Evolutionary conservation across 2,113 vertebrate genomes (phyloP), one percentile per base, ranked within the genome.

Genomic region (Trochalopteron elliotii): DNA sequence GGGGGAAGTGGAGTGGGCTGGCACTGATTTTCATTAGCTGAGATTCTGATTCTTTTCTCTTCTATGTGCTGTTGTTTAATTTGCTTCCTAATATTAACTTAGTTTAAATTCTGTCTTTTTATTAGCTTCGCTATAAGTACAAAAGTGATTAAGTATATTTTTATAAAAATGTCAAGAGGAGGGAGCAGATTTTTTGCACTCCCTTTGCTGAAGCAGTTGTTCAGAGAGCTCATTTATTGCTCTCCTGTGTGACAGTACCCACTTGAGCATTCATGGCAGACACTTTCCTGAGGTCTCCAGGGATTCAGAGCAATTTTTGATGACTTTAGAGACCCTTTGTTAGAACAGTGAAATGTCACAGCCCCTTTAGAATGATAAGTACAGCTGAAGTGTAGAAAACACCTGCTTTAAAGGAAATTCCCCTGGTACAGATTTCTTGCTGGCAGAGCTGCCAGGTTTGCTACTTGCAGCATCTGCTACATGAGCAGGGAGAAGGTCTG

Each of bases 321-420:
- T 50, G 50, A 70, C 60, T 91, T 94, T 61, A 74, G 91, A 91
- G 84, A 93, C 12, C 30, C 49, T 94, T 78, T 89, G 68, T 93
- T 89, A 83, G 56, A 95, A 70, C 33, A 89, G 83, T 67, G 64
- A 89, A 94, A 93, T 90, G 89, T 90, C 95, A 93, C 83, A 78
- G 52, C 68, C 71, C 67, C 42, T 82, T 78, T 79, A 64, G 52
- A 83, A 87, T 15, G 4, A 3, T 57, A 89, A 79, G 78, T 83
- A 64, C 59, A 65, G 45, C 56, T 57, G 47, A 83, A 90, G 82
- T 56, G 53, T 56, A 52, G 81, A 81, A 93, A 96, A 81, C n/a
- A 76, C 49, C 47, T 89, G 53, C 64, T 85, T 77, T 55, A 81
- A 39, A 35, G 79, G 22, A 72, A 61, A 72, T 63, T 57, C 50